Conservation (phyloP, 2,888 invertebrate genomes). For the Spodoptera littoralis region DNA sequence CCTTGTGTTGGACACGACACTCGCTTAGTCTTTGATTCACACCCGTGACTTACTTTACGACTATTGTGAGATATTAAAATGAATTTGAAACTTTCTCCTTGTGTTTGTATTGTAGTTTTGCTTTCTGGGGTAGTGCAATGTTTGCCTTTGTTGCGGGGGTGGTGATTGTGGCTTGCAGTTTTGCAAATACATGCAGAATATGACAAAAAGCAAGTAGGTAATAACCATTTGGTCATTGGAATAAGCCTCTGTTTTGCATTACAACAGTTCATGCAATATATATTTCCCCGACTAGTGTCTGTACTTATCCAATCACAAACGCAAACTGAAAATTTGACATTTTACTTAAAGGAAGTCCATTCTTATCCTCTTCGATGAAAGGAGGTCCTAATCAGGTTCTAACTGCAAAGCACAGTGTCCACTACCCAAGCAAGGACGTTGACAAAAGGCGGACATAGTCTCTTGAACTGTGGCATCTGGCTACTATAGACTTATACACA, state of each 20-base stretch:
- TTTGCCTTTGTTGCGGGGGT: conserved; percentile 44
- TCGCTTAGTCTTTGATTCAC: conserved; percentile 76
- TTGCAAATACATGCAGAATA: neutral
- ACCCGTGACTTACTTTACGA: conserved; percentile 82
- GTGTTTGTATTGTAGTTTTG: conserved; percentile 80
- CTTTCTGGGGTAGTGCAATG: conserved; percentile 69
- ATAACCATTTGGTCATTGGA: too few species aligned
- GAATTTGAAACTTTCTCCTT: conserved; percentile 85
- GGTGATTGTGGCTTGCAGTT: conserved; percentile 39
- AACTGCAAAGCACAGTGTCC: conserved; percentile 41
- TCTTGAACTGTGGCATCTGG: too few species aligned
- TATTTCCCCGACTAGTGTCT: neutral
- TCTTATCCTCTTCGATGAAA: too few species aligned
- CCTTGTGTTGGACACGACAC: conserved; percentile 62
- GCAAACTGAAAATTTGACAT: too few species aligned
- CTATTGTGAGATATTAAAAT: conserved; percentile 88
- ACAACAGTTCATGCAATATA: neutral
- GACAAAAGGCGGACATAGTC: too few species aligned
- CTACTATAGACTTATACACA: too few species aligned
- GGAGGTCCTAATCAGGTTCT: too few species aligned
- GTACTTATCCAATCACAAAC: too few species aligned
- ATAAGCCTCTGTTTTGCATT: too few species aligned
- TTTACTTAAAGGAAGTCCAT: too few species aligned
- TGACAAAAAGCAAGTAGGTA: too few species aligned
- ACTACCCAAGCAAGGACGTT: conserved; percentile 2